These are phyloP conservation scores for Anthopleura sola DNA, from an alignment of 64 coral and sea anemone species.

Conservation along the genomic window DNA sequence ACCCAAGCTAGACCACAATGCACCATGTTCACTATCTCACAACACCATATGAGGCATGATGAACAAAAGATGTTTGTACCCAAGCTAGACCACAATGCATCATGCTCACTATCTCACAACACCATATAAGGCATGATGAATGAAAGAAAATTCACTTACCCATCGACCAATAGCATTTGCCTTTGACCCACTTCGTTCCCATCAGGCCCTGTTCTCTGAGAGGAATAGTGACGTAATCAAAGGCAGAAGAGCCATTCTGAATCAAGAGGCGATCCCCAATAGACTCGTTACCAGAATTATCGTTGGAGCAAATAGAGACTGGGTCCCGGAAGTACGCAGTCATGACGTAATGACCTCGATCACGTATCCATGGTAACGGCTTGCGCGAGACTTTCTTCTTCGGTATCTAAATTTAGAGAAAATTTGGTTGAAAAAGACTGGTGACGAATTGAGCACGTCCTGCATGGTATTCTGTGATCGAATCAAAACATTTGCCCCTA, in stretches of 20 bases:
- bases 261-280: conserved; percentile 46
- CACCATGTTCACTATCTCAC: too few species aligned
- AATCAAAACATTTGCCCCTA: not conserved
- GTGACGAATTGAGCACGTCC: not conserved
- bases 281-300: not conserved
- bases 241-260: conserved; percentile 37
- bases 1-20: too few species aligned
- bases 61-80: too few species aligned
- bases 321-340: conserved; percentile 85
- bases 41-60: too few species aligned
- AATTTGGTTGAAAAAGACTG: not conserved
- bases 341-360: conserved; percentile 43
- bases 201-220: conserved; percentile 35
- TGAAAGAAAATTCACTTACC: conserved; percentile 32
- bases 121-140: too few species aligned
- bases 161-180: conserved; percentile 78
- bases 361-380: conserved; percentile 45
- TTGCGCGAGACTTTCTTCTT: conserved; percentile 18
- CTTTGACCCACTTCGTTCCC: conserved; percentile 54
- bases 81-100: too few species aligned
- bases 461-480: not conserved
- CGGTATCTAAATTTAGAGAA: conserved; percentile 22
- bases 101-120: too few species aligned
- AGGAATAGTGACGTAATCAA: conserved; percentile 53
- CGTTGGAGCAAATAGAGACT: conserved; percentile 31